Percentiles rank a stretch among this genome's conserved stretches.
Conservation (phyloP, 2,113 vertebrate genomes). For the Plotosus lineatus region DNA sequence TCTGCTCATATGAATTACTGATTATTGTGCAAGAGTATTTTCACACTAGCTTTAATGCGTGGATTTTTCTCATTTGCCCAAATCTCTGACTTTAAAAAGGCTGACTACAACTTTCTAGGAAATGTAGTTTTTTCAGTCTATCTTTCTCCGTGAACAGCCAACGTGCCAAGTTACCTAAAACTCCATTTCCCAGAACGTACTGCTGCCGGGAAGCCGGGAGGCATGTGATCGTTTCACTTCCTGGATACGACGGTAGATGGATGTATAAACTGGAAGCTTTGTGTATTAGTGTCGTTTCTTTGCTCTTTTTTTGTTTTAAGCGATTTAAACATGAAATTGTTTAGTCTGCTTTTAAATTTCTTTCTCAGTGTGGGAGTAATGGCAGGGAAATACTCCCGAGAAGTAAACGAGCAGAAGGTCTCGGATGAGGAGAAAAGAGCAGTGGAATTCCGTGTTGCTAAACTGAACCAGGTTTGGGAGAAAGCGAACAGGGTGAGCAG, state of each 20-base stretch:
- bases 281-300: neutral
- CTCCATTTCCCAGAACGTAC: conserved; percentile 62
- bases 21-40: neutral
- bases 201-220: neutral
- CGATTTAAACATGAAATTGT: conserved; percentile 54
- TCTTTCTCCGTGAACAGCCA: rapidly evolving
- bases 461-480: conserved; percentile 91
- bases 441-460: conserved; percentile 86
- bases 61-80: conserved; percentile 49
- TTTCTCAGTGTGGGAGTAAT: conserved; percentile 54
- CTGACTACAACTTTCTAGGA: neutral
- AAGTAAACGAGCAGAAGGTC: conserved; percentile 76
- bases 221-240: conserved; percentile 45
- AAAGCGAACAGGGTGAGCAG: conserved; percentile 86
- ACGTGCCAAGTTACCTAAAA: neutral
- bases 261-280: neutral
- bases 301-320: neutral
- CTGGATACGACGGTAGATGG: conserved; percentile 15
- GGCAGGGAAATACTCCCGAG: conserved; percentile 85
- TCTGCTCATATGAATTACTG: neutral
- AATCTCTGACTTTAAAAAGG: conserved; percentile 3
- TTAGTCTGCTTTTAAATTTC: conserved; percentile 47
- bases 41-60: conserved; percentile 35
- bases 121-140: conserved; percentile 49
- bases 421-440: conserved; percentile 56